Evolutionary conservation across 2,113 vertebrate species (phyloP), one percentile per base, ranked within the genome.

Genomic region (Pteropus alecto): DNA sequence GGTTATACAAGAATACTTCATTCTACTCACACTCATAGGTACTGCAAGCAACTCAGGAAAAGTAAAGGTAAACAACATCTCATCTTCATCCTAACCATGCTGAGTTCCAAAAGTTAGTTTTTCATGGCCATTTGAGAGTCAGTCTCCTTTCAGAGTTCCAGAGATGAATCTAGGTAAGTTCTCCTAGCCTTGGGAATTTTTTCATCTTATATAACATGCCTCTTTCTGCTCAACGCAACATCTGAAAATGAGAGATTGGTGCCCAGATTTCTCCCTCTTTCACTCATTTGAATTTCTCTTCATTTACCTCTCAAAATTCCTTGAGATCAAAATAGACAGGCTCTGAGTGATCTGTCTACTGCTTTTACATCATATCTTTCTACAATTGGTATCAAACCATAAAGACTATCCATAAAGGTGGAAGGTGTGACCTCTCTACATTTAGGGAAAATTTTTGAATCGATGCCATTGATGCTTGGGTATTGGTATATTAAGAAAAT

Each of bases 381-480:
- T 58, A 67, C 14, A 3, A 24, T 22, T 8, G 19, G 1, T 33
- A 87, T 26, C 13, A 91, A 26, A 9, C 6, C 28, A 51, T 26
- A 30, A 67, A 18, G 13, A 51, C 7, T 43, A 68, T 4, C 7
- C 2, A 1, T 54, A 8, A 95, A 91, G 7, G 15, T 26, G 14
- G 2, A 5, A 9, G 6, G 11, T 1, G 1, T 51, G 30, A 7
- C 3, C 19, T 38, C 10, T 70, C 51, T 70, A 58, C 6, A n/a
- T 48, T 58, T 73, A 88, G 1, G 8, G 38, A 63, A 93, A 82
- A 30, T 24, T 92, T 93, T 67, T 14, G 15, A 81, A 12, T 81
- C 15, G 54, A 8, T 87, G 35, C 8, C 60, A 46, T 12, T 83
- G 5, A 90, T 35, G 6, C 48, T 43, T 68, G 6, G 7, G 16